Conservation (phyloP, 2,888 invertebrate genomes). For the Chloroclysta siterata region DNA sequence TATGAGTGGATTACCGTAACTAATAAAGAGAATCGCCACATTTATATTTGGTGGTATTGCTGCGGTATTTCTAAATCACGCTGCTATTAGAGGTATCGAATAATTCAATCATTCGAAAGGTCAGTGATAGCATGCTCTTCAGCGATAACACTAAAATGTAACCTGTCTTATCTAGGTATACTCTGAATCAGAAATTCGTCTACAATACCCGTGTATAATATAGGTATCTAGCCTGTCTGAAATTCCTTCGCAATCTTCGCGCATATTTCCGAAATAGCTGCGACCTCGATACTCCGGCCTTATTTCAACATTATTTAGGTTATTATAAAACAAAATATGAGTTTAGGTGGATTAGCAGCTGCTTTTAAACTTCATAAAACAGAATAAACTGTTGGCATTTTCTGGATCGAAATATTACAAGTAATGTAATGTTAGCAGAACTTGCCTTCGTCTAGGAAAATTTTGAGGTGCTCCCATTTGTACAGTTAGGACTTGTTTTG, state of each 20-base stretch:
- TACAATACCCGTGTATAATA: conserved; percentile 1
- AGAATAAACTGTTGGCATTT: conserved; percentile 6
- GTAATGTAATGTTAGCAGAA: conserved; percentile 8
- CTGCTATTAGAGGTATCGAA: conserved; percentile 2
- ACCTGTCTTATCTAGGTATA: background rate
- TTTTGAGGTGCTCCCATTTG: too few species aligned
- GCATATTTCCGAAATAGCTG: conserved; percentile 25
- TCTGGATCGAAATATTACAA: conserved; percentile 2
- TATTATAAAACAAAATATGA: conserved; percentile 28
- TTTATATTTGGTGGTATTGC: too few species aligned
- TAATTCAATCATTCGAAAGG: conserved; percentile 12
- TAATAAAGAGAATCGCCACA: too few species aligned
- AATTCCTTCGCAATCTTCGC: conserved; percentile 18
- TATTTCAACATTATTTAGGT: conserved; percentile 30
- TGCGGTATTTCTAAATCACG: background rate
- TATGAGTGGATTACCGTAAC: too few species aligned
- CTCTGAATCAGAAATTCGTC: conserved; percentile 7
- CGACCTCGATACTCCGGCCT: conserved; percentile 25
- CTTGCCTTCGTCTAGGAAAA: too few species aligned
- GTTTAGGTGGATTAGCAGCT: conserved; percentile 18
- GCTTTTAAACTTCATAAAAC: conserved; percentile 15
- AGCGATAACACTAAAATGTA: conserved; percentile 5
- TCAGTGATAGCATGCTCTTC: conserved; percentile 15
- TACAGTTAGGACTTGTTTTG: conserved; percentile 8
- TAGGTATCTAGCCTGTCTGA: conserved; percentile 8